Conservation (phyloP, 1,140 invertebrate species). For the Drosophila ohnishii region DNA sequence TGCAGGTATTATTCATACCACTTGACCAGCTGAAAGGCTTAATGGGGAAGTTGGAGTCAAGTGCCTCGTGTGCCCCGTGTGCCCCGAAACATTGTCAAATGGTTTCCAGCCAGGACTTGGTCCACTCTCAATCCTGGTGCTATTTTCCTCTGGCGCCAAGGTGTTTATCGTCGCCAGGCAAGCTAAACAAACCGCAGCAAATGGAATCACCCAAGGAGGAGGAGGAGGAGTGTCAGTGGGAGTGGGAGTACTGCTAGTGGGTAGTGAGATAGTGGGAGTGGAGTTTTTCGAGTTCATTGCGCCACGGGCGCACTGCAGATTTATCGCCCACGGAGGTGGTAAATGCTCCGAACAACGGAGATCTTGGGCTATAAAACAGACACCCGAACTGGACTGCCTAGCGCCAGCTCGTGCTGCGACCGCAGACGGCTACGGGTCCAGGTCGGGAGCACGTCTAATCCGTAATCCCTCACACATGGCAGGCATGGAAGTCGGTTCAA, state of each 20-base stretch:
- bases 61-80: slow-evolving; percentile 1
- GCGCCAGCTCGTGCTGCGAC: slow-evolving; percentile 75
- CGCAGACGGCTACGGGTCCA: slow-evolving; percentile 13
- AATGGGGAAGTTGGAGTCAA: slow-evolving; percentile 38
- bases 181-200: slow-evolving; percentile 69
- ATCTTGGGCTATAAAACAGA: slow-evolving; percentile 74
- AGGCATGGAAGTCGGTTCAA: not conserved
- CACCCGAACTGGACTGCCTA: slow-evolving; percentile 61
- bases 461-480: slow-evolving; percentile 61
- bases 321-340: slow-evolving; percentile 81
- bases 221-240: slow-evolving; percentile 14
- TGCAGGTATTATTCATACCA: slow-evolving; percentile 6
- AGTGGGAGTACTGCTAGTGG: slow-evolving; percentile 3
- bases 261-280: slow-evolving; percentile 20
- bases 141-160: slow-evolving; percentile 64
- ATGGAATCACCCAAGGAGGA: slow-evolving; percentile 1
- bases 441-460: slow-evolving; percentile 10
- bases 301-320: slow-evolving; percentile 77
- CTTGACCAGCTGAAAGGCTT: slow-evolving; percentile 44
- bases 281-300: slow-evolving; percentile 78
- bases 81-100: slow-evolving; percentile 36
- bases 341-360: slow-evolving; percentile 52
- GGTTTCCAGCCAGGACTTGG: slow-evolving; percentile 18
- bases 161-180: slow-evolving; percentile 75
- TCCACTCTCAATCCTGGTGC: slow-evolving; percentile 4